Conservation (phyloP, 2,113 vertebrate genomes). For the Cichladusa arquata region DNA sequence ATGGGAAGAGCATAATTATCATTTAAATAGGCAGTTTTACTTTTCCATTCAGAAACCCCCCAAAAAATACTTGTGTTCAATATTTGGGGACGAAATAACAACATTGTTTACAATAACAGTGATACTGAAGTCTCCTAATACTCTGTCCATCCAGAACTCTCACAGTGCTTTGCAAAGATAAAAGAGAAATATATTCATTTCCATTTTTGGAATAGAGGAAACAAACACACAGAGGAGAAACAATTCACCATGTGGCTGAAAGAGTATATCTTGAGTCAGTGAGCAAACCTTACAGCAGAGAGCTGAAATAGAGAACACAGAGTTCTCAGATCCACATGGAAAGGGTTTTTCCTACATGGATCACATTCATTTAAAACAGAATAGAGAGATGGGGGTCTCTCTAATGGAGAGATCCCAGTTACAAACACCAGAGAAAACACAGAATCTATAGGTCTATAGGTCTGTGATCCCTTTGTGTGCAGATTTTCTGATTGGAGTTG, state of each 20-base stretch:
- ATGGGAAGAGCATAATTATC: conserved; percentile 36
- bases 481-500: background rate
- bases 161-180: background rate
- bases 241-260: background rate
- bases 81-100: background rate
- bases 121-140: background rate
- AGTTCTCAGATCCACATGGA: background rate
- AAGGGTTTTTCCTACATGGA: background rate
- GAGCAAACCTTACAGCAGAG: background rate
- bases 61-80: background rate
- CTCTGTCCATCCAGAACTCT: background rate
- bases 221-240: background rate
- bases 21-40: conserved; percentile 45
- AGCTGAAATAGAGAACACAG: background rate
- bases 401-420: background rate
- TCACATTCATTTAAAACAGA: background rate
- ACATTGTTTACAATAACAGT: background rate
- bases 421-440: background rate
- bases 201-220: background rate
- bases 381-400: accelerated
- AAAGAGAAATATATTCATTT: background rate
- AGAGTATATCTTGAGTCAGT: background rate
- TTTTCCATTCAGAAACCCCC: background rate
- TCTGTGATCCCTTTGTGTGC: background rate
- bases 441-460: background rate